Evolutionary conservation across 2,797 vertebrate species (phyloP).

Genomic region (Tiaroga cobitis): DNA sequence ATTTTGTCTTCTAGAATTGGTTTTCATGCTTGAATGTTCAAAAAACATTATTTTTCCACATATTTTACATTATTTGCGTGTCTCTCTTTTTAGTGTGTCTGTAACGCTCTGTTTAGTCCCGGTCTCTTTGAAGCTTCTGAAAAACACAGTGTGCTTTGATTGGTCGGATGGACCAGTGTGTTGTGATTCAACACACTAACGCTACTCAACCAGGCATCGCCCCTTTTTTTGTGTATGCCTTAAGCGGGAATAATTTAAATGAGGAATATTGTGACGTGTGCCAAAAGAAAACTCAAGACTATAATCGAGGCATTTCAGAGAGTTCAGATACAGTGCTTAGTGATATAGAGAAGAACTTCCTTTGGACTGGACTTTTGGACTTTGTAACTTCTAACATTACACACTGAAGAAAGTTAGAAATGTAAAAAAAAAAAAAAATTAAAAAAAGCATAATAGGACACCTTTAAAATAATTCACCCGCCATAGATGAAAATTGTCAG

Average conservation of each 20-base stretch:
- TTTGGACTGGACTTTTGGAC: neutral
- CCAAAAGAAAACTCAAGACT: neutral
- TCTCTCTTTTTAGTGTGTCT: neutral
- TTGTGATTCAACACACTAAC: neutral
- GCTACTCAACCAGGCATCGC: neutral
- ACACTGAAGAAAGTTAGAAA: neutral
- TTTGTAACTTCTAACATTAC: neutral
- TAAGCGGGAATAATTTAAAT: neutral
- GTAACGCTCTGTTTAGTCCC: neutral
- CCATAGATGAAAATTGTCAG: too few species aligned
- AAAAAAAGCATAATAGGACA: too few species aligned
- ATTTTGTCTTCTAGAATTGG: neutral
- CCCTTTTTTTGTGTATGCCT: neutral
- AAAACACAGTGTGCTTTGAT: neutral
- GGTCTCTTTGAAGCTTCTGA: neutral
- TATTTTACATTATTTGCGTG: neutral
- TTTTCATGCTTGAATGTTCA: neutral
- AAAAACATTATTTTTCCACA: neutral
- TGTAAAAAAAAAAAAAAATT: too few species aligned
- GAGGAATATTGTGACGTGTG: neutral
- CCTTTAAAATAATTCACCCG: too few species aligned
- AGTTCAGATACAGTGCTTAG: neutral
- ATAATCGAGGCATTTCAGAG: neutral
- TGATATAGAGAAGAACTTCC: neutral
- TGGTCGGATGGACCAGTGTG: neutral